Evolutionary conservation across 2,113 vertebrate genomes (phyloP).

Genomic region (Rynchops niger): DNA sequence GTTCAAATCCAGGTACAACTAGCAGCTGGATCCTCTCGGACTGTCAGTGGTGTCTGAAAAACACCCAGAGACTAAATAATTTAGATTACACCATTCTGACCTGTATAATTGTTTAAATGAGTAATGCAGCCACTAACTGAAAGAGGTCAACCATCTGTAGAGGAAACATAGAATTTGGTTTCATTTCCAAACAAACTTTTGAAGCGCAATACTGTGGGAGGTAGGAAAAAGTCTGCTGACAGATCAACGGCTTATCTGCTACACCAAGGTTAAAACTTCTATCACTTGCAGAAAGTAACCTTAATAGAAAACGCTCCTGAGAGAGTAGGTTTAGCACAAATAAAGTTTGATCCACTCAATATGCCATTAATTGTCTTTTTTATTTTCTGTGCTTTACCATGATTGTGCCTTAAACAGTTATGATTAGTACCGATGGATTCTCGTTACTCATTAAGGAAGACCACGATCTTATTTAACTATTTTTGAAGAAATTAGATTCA

Average conservation of each 20-base stretch:
- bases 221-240: constrained; percentile 77
- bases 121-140: constrained; percentile 82
- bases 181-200: constrained; percentile 85
- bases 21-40: constrained; percentile 78
- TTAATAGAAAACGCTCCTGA: constrained; percentile 68
- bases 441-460: neutral
- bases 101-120: constrained; percentile 85
- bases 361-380: constrained; percentile 49
- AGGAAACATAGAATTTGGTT: constrained; percentile 84
- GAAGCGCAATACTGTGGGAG: constrained; percentile 78
- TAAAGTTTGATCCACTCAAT: constrained; percentile 56
- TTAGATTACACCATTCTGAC: constrained; percentile 84
- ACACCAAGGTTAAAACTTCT: constrained; percentile 74
- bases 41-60: constrained; percentile 84
- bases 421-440: neutral
- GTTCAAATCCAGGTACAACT: constrained; percentile 82
- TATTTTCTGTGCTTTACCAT: constrained; percentile 7
- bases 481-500: constrained; percentile 4
- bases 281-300: constrained; percentile 64
- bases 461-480: constrained; percentile 10
- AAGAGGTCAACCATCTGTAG: constrained; percentile 87
- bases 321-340: constrained; percentile 58
- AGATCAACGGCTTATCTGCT: constrained; percentile 74
- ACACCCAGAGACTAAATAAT: constrained; percentile 85
- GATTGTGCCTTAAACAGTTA: constrained; percentile 19